These are phyloP conservation scores for Okapia johnstoni DNA, from an alignment of 2,113 vertebrate species.

Conservation along the genomic window DNA sequence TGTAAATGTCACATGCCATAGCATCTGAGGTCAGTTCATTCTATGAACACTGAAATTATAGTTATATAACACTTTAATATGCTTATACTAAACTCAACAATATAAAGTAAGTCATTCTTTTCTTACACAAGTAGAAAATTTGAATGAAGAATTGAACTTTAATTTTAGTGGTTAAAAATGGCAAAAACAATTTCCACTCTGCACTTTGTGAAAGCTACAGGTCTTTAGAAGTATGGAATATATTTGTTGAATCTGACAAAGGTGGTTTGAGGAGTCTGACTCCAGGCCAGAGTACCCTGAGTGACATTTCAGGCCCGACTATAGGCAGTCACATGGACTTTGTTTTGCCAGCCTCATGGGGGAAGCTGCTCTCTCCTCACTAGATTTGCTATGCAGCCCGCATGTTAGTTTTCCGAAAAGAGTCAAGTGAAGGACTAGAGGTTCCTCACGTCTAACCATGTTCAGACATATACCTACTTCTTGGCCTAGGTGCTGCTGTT, in stretches of 20 bases:
- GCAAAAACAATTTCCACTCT: neutral
- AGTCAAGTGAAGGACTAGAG: neutral
- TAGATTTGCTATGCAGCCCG: neutral
- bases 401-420: neutral
- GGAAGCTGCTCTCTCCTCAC: neutral
- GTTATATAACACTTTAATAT: neutral
- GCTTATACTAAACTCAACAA: neutral
- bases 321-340: neutral
- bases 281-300: neutral
- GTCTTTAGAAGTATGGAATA: neutral
- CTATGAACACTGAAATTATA: neutral
- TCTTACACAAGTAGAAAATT: neutral
- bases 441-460: too few relatives aligned
- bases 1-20: neutral
- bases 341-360: too few relatives aligned
- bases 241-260: neutral
- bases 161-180: neutral
- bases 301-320: neutral
- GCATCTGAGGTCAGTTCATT: neutral
- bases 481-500: rapidly evolving
- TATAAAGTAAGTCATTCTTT: neutral
- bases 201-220: neutral
- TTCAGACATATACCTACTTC: too few relatives aligned
- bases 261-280: neutral
- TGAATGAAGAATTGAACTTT: neutral